phyloP scores from a whole-genome alignment of 2,113 vertebrate species.

The Sinocyclocheilus grahami region DNA sequence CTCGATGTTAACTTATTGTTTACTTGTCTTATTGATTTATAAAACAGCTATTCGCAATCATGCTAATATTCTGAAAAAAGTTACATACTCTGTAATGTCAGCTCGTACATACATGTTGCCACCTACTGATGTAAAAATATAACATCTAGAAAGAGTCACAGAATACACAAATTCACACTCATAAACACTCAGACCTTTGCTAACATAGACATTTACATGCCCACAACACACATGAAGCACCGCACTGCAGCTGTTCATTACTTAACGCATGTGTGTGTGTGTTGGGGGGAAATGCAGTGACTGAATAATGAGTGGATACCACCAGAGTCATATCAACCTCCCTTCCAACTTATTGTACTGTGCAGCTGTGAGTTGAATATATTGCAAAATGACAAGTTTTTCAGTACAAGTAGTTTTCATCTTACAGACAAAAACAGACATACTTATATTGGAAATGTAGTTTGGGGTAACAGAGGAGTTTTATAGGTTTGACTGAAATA shows the following conservation, averaged over 20 bases:
- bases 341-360: slow-evolving; percentile 26
- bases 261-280: not conserved
- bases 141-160: not conserved
- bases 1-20: too few species aligned
- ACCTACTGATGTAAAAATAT: not conserved
- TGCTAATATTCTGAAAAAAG: too few species aligned
- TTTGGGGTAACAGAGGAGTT: too few species aligned
- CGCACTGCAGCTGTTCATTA: not conserved
- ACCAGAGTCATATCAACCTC: slow-evolving; percentile 35
- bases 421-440: slow-evolving; percentile 26
- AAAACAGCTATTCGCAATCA: too few species aligned
- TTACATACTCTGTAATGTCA: too few species aligned
- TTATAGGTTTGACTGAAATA: too few species aligned
- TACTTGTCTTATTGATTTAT: too few species aligned
- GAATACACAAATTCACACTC: not conserved
- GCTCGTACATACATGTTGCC: too few species aligned
- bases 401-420: slow-evolving; percentile 28
- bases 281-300: not conserved
- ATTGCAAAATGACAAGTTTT: slow-evolving; percentile 38
- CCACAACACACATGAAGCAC: not conserved
- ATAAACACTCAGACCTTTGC: not conserved
- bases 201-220: not conserved
- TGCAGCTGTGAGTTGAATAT: slow-evolving; percentile 32
- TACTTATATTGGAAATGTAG: not conserved
- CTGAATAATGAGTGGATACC: not conserved